A percentile compares a stretch with the other conserved stretches of the same genome.
Conservation (phyloP, 2,113 vertebrate species). For the Noctilio leporinus region DNA sequence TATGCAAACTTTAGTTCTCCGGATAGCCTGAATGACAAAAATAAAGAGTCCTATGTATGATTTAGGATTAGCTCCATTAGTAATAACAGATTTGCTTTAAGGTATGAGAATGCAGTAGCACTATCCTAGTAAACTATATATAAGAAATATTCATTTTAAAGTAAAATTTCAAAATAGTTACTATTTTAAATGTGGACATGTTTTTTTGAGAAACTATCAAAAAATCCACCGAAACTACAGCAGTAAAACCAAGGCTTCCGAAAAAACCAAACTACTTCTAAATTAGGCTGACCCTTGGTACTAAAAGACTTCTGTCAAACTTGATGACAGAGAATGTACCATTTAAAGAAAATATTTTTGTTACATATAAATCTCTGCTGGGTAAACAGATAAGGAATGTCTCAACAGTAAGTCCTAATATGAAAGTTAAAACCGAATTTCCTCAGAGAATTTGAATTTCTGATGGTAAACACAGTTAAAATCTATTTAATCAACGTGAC, state of each 20-base stretch:
- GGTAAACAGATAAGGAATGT: not conserved
- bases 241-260: not conserved
- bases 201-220: not conserved
- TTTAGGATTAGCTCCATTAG: not conserved
- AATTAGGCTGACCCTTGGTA: not conserved
- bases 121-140: not conserved
- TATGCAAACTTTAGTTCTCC: not conserved
- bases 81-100: not conserved
- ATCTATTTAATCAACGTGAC: not conserved
- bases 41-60: not conserved
- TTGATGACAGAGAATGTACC: not conserved
- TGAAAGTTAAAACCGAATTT: conserved; percentile 24
- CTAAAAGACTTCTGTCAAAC: not conserved
- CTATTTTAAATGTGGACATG: not conserved
- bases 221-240: not conserved
- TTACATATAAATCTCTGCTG: not conserved
- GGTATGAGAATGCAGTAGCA: not conserved
- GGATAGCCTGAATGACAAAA: conserved; percentile 1
- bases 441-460: conserved; percentile 3
- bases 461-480: conserved; percentile 9
- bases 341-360: conserved; percentile 23
- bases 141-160: not conserved
- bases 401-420: not conserved
- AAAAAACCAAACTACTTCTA: conserved; percentile 39
- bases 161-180: conserved; percentile 33